Base-by-base conservation (phyloP, 35 echinoderm and acorn worm genomes). In the Hemicentrotus pulcherrimus region DNA sequence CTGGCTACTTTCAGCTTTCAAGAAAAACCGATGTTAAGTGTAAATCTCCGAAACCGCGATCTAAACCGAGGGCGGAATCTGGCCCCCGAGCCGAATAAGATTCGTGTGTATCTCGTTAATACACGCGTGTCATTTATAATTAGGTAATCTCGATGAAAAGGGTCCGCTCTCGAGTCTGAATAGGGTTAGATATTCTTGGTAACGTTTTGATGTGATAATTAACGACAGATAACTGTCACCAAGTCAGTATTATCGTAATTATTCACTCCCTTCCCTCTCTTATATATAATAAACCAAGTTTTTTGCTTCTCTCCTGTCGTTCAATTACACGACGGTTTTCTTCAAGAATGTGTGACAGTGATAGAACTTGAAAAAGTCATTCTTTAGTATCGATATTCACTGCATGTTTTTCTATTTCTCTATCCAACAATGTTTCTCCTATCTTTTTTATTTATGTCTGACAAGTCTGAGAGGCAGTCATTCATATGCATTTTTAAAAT, bases 181-280 rank as follows among this genome's bases (percentile, higher is more conserved):
- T 1, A 28, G 65, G 65, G 65, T 78, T 22, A 78, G 65, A 78
- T 78, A 78, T 78, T 78, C 65, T 78, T 28, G 65, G 65, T 78
- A 78, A 78, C 65, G 65, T 7, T 78, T 78, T 78, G 65, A 78
- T 78, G 65, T 22, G 65, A n/a, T 78, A 78, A 78, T 78, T 78
- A 78, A 78, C 18, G 65, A 78, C 65, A 78, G 65, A 78, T 78
- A 78, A 78, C 65, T 78, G 65, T 78, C 22, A 78, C 19, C 65
- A n/a, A 22, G 65, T 78, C 65, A 78, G 65, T 78, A 78, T 78
- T 78, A 78, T 78, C 65, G 65, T 30, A 78, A 78, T 78, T 78
- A 78, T 78, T 78, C 65, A 78, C n/a, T 22, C 65, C 65, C 65
- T 78, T 28, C 65, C 65, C 28, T 78, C 28, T 4, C 65, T n/a